phyloP scores from a whole-genome alignment of 2,113 vertebrate species.

The Puffinus mauretanicus region DNA sequence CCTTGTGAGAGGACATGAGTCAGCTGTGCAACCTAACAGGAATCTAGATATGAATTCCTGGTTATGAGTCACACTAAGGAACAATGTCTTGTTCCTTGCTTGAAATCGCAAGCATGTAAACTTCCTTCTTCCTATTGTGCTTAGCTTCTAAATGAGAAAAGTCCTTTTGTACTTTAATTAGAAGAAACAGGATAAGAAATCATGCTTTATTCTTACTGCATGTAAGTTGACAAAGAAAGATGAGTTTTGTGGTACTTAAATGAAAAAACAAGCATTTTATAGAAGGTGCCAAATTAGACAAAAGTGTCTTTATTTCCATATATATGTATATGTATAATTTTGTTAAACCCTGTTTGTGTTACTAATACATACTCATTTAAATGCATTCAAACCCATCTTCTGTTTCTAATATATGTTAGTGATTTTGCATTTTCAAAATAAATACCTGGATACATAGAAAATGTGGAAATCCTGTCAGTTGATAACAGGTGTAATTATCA shows the following conservation, averaged over 20 bases:
- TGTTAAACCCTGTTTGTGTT: not conserved
- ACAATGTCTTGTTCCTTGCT: constrained; percentile 46
- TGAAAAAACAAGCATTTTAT: not conserved
- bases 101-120: constrained; percentile 22
- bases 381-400: not conserved
- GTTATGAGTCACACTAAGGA: constrained; percentile 44
- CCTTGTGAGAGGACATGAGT: constrained; percentile 54
- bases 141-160: constrained; percentile 18
- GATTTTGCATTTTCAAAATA: not conserved
- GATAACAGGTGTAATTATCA: not conserved
- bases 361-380: not conserved
- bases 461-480: not conserved
- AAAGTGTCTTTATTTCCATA: not conserved
- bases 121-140: constrained; percentile 66
- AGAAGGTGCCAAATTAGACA: not conserved
- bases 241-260: constrained; percentile 1
- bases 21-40: constrained; percentile 53
- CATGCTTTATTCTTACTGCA: not conserved
- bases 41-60: constrained; percentile 63
- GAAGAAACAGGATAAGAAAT: not conserved
- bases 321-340: not conserved
- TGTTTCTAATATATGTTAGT: not conserved
- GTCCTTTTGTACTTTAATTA: constrained; percentile 13
- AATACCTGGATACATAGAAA: not conserved
- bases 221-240: not conserved